Evolutionary conservation across 2,888 invertebrate genomes (phyloP).

Genomic region (Aelia acuminata): DNA sequence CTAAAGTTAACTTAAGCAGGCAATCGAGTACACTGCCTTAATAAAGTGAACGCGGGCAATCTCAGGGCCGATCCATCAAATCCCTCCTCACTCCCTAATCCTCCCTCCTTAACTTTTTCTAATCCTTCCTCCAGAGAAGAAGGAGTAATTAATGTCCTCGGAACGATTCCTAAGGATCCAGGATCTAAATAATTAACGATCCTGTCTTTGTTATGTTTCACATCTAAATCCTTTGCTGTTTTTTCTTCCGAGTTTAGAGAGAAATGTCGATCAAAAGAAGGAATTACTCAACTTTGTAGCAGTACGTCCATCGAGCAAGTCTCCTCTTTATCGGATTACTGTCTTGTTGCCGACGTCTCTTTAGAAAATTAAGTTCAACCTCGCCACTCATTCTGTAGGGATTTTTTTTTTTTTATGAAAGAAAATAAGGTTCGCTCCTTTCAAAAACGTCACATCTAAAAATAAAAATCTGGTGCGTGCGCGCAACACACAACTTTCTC

Average conservation of each 20-base stretch:
- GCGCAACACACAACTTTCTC: too few species aligned
- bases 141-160: neutral
- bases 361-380: too few species aligned
- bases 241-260: neutral
- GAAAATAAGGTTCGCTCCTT: too few species aligned
- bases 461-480: too few species aligned
- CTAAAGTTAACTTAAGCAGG: too few species aligned
- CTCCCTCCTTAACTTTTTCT: neutral
- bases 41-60: neutral
- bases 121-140: neutral
- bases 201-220: neutral
- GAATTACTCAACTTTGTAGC: neutral
- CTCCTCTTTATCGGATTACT: neutral
- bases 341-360: too few species aligned
- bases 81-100: neutral
- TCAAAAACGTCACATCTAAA: too few species aligned
- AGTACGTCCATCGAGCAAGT: neutral
- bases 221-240: neutral
- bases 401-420: too few species aligned
- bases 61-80: neutral
- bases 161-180: neutral
- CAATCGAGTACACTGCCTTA: neutral
- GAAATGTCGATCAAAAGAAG: neutral
- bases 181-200: conserved; percentile 3
- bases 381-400: too few species aligned